Evolutionary conservation across 1,140 invertebrate species (phyloP), one percentile per base, ranked within the genome.

Genomic region (Meteorus sp.): DNA sequence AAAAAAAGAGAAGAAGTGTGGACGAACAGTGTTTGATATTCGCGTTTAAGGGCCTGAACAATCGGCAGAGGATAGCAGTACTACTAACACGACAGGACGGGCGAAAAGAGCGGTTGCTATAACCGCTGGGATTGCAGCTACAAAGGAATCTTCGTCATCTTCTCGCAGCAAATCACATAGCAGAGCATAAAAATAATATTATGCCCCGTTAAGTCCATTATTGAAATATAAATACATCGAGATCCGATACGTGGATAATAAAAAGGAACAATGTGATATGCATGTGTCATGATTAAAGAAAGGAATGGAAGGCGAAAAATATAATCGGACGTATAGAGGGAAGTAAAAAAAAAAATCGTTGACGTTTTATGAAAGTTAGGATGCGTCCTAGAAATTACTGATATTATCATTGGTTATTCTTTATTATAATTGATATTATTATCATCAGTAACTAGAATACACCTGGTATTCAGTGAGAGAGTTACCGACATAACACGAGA

Each of bases 151-250:
- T n/a, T n/a, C n/a, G n/a, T n/a, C 69, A 31, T 63, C 75, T 45
- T 52, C 68, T 25, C 71, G 74, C 45, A 77, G 76, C 65, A 77
- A 75, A 48, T 68, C 73, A 51, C 74, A 73, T 52, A 68, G 71
- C 47, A 66, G 73, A 67, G 67, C 70, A 67, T 77, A 77, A 77
- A 60, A 72, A 58, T 59, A 50, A 69, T 63, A 53, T 53, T 33
- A 51, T 51, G 31, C 15, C 19, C 31, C 15, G 37, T 35, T 52
- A 35, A 37, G 35, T n/a, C n/a, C n/a, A 6, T 7, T 17, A 7
- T 19, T 19, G 13, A 43, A 43, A 31, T 50, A 52, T 52, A 50
- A 57, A 48, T 39, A 37, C 44, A 39, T 27, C 8, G 22, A 56
- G 55, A 57, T 57, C 45, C 55, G 44, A 47, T 33, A 37, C 43